Evolutionary conservation across 2,797 vertebrate species (phyloP).

Genomic region (Syngnathus acus): DNA sequence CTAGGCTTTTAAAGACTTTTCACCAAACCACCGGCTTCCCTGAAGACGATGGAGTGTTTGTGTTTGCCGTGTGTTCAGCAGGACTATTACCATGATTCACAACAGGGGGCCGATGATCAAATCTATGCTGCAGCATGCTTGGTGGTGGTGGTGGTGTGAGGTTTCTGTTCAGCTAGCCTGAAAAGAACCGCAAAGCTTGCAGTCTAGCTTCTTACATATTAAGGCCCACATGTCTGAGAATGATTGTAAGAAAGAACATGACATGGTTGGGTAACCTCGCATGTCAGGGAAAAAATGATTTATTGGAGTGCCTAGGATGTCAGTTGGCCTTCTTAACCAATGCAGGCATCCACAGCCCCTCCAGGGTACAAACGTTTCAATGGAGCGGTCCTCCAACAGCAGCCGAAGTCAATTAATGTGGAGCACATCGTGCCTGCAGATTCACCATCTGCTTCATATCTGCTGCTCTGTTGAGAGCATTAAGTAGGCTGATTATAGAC

Average conservation of each 20-base stretch:
- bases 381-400: slow-evolving; percentile 16
- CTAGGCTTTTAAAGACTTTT: slow-evolving; percentile 29
- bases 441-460: slow-evolving; percentile 64
- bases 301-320: slow-evolving; percentile 17
- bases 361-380: slow-evolving; percentile 23
- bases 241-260: slow-evolving; percentile 20
- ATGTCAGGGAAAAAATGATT: slow-evolving; percentile 20
- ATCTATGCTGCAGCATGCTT: slow-evolving; percentile 39
- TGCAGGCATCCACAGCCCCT: not conserved
- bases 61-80: slow-evolving; percentile 14
- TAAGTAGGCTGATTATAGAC: slow-evolving; percentile 66
- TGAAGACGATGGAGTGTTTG: slow-evolving; percentile 11
- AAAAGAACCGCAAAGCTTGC: slow-evolving; percentile 14
- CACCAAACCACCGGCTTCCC: slow-evolving; percentile 9
- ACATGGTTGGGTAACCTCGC: slow-evolving; percentile 25
- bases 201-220: slow-evolving; percentile 13
- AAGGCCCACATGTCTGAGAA: slow-evolving; percentile 20
- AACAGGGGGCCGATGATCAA: slow-evolving; percentile 37
- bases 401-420: slow-evolving; percentile 43
- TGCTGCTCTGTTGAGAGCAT: slow-evolving; percentile 59
- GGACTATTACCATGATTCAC: slow-evolving; percentile 38
- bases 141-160: too few species aligned
- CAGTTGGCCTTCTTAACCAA: slow-evolving; percentile 8
- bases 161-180: slow-evolving; percentile 10
- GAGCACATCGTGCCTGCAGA: slow-evolving; percentile 38